Base-by-base conservation (phyloP, 2,113 vertebrate species). In the Labrus mixtus region DNA sequence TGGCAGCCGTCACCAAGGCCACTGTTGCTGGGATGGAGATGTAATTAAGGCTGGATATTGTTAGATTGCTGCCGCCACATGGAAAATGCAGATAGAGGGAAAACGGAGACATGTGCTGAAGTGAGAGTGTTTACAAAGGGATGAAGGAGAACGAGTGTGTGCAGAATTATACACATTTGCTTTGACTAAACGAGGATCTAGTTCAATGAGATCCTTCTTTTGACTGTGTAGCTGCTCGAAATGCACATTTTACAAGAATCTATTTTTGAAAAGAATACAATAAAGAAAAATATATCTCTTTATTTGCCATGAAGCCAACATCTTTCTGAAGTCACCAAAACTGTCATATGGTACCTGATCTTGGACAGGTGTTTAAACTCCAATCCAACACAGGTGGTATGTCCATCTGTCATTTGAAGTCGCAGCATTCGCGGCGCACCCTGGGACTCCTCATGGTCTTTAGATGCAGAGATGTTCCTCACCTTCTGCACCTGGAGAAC, bases 401-500 rank as follows among this genome's bases (percentile, higher is more conserved):
- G 97, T 4, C 98, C 98, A 89, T 99, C 98, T 0, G 97, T 99
- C 97, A 99, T 97, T 89, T 99, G 98, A 62, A 99, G 89, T 51
- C 97, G 96, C 78, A 99, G 94, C 97, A 99, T 98, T 83, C 98
- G 93, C 33, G 96, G 97, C 16, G 97, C 96, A 66, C 94, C 95
- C 92, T 97, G 97, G 85, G 97, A 99, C 82, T 99, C 97, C 87
- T 98, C 97, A 0, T 97, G 94, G 87, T 98, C 97, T 93, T 98
- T 99, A 73, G 97, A 95, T 66, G 97, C 96, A 25, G 97, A 93
- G 79, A 98, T 93, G 90, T 98, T 99, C 71, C 97, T 95, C 76
- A 98, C 94, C 93, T 98, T 99, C 90, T 97, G 97, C 91, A 99
- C 93, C 93, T 99, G 97, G 64, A 99, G 95, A 86, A 99, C 96